Evolutionary conservation across 2,113 vertebrate genomes (phyloP).

Genomic region (Oncorhynchus nerka): DNA sequence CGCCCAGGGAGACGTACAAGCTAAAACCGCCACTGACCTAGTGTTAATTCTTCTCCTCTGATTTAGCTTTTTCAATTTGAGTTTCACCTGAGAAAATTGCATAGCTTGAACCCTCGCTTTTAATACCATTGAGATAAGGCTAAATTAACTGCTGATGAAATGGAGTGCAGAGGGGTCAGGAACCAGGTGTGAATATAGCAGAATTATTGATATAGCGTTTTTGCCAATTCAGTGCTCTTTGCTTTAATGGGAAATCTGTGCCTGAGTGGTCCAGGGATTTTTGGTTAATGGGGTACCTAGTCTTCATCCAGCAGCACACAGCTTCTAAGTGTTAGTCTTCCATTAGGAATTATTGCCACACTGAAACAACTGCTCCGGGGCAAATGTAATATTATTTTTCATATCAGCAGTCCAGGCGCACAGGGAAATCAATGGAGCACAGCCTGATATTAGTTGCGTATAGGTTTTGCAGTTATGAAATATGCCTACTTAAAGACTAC

Average conservation of each 20-base stretch:
- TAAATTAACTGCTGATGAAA: constrained; percentile 29
- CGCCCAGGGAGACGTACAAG: too few relatives aligned
- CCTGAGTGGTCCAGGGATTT: constrained; percentile 29
- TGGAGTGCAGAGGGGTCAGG: not conserved
- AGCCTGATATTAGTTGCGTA: too few relatives aligned
- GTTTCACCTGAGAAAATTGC: not conserved
- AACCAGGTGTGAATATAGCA: constrained; percentile 17
- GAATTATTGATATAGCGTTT: constrained; percentile 24
- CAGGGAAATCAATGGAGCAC: constrained; percentile 38
- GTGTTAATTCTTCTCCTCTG: not conserved
- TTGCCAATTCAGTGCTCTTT: constrained; percentile 20
- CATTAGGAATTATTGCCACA: constrained; percentile 35
- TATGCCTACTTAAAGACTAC: too few relatives aligned
- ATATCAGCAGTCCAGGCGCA: constrained; percentile 20
- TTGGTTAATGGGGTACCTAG: constrained; percentile 40
- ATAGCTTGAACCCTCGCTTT: not conserved
- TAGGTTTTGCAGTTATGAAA: too few relatives aligned
- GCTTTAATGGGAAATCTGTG: constrained; percentile 28
- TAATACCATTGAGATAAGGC: not conserved
- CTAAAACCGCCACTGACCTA: too few relatives aligned
- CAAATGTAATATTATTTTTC: constrained; percentile 38
- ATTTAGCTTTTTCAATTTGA: constrained; percentile 8
- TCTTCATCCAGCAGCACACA: constrained; percentile 29
- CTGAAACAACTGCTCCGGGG: constrained; percentile 31
- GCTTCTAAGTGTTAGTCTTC: constrained; percentile 35